Evolutionary conservation across 2,888 invertebrate species (phyloP).

Genomic region (Suillia variegata): DNA sequence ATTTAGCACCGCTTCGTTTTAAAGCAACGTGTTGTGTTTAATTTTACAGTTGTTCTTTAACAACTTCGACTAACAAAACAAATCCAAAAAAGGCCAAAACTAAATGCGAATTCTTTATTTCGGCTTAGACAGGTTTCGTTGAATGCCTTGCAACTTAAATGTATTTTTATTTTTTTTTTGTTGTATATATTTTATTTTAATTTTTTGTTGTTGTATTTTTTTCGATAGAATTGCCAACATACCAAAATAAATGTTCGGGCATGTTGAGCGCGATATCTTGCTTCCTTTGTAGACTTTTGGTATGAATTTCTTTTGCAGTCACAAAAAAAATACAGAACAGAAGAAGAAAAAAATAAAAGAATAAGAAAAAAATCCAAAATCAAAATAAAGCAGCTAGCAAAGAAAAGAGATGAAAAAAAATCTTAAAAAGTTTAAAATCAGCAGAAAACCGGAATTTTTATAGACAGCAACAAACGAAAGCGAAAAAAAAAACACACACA

Average conservation of each 20-base stretch:
- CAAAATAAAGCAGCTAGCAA: slow-evolving; percentile 17
- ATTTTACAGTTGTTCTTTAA: not conserved
- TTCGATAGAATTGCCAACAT: not conserved
- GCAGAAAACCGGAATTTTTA: slow-evolving; percentile 40
- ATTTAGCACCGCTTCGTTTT: too few species aligned
- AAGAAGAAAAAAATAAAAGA: slow-evolving; percentile 14
- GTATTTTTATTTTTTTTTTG: too few species aligned
- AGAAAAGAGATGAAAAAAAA: slow-evolving; percentile 9
- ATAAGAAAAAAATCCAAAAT: slow-evolving; percentile 18
- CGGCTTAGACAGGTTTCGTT: not conserved
- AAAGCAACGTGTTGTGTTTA: not conserved
- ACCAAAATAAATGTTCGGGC: not conserved
- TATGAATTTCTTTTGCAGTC: not conserved
- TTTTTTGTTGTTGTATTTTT: too few species aligned
- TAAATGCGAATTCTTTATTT: not conserved
- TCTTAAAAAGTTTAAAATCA: slow-evolving; percentile 36
- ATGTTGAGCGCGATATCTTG: not conserved
- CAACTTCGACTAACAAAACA: not conserved
- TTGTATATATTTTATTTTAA: too few species aligned
- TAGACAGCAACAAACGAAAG: slow-evolving; percentile 6
- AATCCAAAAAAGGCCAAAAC: not conserved
- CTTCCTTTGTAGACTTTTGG: not conserved
- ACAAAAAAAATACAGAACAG: slow-evolving; percentile 6
- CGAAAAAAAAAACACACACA: not conserved
- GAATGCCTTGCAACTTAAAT: too few species aligned